Evolutionary conservation across 2,113 vertebrate species (phyloP).

Genomic region (Salvelinus namaycush): DNA sequence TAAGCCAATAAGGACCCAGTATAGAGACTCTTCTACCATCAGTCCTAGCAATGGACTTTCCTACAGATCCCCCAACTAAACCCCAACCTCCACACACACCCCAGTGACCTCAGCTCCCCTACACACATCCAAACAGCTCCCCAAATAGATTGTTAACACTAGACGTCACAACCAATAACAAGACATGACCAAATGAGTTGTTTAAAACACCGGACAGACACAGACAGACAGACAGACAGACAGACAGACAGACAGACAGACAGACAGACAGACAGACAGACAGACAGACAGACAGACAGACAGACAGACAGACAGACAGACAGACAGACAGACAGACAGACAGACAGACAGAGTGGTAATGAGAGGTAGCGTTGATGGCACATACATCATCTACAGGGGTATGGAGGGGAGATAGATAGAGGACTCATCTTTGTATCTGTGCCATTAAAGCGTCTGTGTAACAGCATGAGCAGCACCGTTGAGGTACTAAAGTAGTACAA

Average conservation of each 20-base stretch:
- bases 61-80: neutral
- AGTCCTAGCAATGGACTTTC: no score
- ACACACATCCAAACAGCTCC: neutral
- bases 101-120: neutral
- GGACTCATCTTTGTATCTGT: no score
- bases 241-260: conserved; percentile 17
- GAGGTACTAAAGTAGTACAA: neutral
- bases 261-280: neutral
- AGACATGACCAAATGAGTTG: neutral
- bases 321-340: neutral
- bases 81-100: neutral
- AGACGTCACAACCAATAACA: neutral
- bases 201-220: neutral
- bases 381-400: conserved; percentile 9
- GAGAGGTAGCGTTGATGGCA: conserved; percentile 54
- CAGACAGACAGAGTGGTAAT: conserved; percentile 29
- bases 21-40: neutral
- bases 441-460: neutral
- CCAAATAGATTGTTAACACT: neutral
- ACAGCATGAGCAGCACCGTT: no score
- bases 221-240: neutral
- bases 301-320: no score
- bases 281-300: conserved; percentile 3
- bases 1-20: neutral
- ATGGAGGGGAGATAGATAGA: conserved; percentile 4